Evolutionary conservation across 2,797 vertebrate genomes (phyloP), one percentile per base, ranked within the genome.

Genomic region (Ammospiza maritima): DNA sequence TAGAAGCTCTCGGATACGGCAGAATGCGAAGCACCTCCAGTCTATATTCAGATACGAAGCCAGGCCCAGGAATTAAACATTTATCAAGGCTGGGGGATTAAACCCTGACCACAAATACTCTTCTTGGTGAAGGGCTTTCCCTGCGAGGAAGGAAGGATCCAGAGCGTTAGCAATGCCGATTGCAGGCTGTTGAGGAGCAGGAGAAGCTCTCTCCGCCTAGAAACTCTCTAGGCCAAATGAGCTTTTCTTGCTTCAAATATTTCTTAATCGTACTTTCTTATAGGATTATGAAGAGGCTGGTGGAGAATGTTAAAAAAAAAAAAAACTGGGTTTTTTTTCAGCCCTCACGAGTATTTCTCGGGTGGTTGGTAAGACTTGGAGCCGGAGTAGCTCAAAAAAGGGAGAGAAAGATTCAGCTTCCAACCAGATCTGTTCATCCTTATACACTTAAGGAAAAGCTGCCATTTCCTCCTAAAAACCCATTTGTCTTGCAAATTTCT

Each of bases 401-500:
- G 42, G 67, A 91, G 66, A 75, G 66, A 81, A 50, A 93, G 64
- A 90, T 72, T 71, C 54, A 76, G 69, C 71, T 90, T 61, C 87
- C 29, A 4, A 91, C 79, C 85, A 61, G 13, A 91, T 96, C 86
- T 76, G 56, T 82, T 93, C 78, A 74, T 97, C 6, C 56, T 96
- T 96, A 89, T 69, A 65, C 85, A 96, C 89, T 96, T 95, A 97
- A 97, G 94, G 96, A 96, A 96, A 96, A 92, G 88, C 94, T 96
- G 92, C 95, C 95, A 83, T 96, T 97, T 94, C 95, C 96, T 91
- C 80, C 97, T 97, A 96, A 97, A 97, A 97, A 94, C 73, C 93
- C 97, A 97, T 97, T 97, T 98, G 95, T 98, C 97, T 97, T 98
- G 97, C 95, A 98, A 96, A 97, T 98, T 97, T 98, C 96, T 97